Evolutionary conservation across 2,797 vertebrate species (phyloP).

Genomic region (Cygnus olor): DNA sequence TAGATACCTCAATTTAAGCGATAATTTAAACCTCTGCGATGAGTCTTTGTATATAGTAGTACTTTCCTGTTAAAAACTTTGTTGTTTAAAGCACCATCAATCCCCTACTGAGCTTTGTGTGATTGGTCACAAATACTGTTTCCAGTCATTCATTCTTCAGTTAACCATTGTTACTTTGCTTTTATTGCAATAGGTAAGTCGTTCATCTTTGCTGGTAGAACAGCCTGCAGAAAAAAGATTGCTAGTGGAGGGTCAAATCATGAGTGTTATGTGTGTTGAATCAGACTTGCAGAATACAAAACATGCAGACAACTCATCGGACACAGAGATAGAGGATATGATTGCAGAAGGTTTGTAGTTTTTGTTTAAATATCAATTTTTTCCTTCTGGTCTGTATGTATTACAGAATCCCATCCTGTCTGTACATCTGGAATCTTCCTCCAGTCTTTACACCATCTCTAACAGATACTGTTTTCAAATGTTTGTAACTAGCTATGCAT

Average conservation of each 20-base stretch:
- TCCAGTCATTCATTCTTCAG: background rate
- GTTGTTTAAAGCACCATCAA: background rate
- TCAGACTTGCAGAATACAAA: slow-evolving; percentile 81
- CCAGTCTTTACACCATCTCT: background rate
- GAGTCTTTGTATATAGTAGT: background rate
- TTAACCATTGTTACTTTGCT: slow-evolving; percentile 34
- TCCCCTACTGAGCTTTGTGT: background rate
- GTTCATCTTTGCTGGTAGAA: slow-evolving; percentile 91
- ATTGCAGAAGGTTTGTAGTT: slow-evolving; percentile 83
- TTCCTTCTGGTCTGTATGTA: background rate
- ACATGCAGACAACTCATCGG: slow-evolving; percentile 85
- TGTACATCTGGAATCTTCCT: background rate
- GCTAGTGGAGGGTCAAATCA: slow-evolving; percentile 81
- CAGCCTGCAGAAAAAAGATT: slow-evolving; percentile 82
- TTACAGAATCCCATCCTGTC: background rate
- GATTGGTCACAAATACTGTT: background rate
- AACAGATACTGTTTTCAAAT: background rate
- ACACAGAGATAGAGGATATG: slow-evolving; percentile 88
- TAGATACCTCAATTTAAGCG: background rate
- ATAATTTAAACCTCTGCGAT: background rate
- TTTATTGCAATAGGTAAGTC: slow-evolving; percentile 87
- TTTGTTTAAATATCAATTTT: background rate
- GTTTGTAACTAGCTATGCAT: background rate
- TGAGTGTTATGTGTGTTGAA: slow-evolving; percentile 83
- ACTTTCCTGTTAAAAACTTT: background rate